Evolutionary conservation across 2,797 vertebrate genomes (phyloP), one percentile per base, ranked within the genome.

Genomic region (Hypotaenidia philippensis): DNA sequence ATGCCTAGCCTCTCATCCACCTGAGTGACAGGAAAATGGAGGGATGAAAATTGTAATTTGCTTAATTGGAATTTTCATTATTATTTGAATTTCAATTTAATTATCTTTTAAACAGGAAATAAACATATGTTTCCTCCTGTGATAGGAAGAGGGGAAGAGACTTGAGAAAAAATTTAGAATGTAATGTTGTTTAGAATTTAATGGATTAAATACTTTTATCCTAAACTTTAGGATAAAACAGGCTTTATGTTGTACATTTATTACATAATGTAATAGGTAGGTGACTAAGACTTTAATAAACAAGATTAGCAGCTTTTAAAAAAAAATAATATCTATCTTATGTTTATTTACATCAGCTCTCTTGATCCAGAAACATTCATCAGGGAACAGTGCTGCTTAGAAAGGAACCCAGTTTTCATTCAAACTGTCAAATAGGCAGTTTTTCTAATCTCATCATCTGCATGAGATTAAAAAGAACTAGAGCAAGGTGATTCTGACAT

Each of bases 401-500:
- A 84, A n/a, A 13, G 71, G 26, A 79, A 85, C 13, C 4, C 65
- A 53, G 66, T 65, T 79, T 91, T 92, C 61, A 87, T 1, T 87
- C 38, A 79, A 94, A 59, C 25, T 91, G 55, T 89, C 83, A 89
- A 52, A 85, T 13, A 84, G 25, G 14, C 25, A 49, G 4, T 31
- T 55, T 1, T 69, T 53, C n/a, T 19, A n/a, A 59, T 63, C 56
- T 55, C n/a, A 59, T 83, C 34, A 32, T 29, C 87, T 53, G 25
- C 44, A 76, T 38, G 36, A 89, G 68, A 95, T 74, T 32, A 95
- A 89, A 60, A 74, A 83, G 55, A 91, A 89, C 8, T 41, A 84
- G 44, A 93, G 45, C 11, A 75, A 84, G 45, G 56, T 16, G 16
- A 72, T 74, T 89, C 45, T 55, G 86, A 75, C 23, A 59, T 66